Conservation (phyloP, 2,797 vertebrate genomes). For the Melanotaenia pygmaea region DNA sequence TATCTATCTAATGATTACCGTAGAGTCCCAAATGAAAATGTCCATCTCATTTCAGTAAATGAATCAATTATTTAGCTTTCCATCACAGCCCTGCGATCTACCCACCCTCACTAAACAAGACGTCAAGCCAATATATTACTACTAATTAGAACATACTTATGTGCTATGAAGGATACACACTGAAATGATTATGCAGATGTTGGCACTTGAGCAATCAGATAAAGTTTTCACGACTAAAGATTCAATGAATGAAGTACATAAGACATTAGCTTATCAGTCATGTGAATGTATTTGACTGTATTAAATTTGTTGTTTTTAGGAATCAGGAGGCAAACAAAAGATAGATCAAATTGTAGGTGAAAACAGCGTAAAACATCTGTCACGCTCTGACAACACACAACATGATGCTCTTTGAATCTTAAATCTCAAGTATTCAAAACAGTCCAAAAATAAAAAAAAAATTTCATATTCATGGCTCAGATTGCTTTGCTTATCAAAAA, state of each 20-base stretch:
- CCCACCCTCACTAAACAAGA: slow-evolving; percentile 54
- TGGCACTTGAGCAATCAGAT: slow-evolving; percentile 55
- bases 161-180: slow-evolving; percentile 46
- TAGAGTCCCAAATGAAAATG: slow-evolving; percentile 56
- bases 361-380: slow-evolving; percentile 8
- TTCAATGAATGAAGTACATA: slow-evolving; percentile 16
- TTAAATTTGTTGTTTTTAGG: not conserved
- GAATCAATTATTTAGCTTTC: slow-evolving; percentile 69
- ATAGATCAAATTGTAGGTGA: not conserved
- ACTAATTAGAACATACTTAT: slow-evolving; percentile 67
- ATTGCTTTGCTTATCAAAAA: slow-evolving; percentile 22
- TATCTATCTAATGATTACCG: slow-evolving; percentile 28
- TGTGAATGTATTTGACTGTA: not conserved
- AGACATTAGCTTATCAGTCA: slow-evolving; percentile 2
- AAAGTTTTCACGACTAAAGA: slow-evolving; percentile 23
- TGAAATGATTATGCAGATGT: slow-evolving; percentile 61
- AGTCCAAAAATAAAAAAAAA: slow-evolving; percentile 58
- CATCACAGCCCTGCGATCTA: slow-evolving; percentile 56
- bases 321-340: slow-evolving; percentile 18
- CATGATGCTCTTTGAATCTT: slow-evolving; percentile 68
- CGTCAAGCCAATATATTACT: slow-evolving; percentile 66
- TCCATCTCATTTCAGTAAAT: slow-evolving; percentile 61
- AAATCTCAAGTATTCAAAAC: slow-evolving; percentile 65
- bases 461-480: slow-evolving; percentile 45
- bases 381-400: slow-evolving; percentile 64